Conservation (phyloP, 92 coral and sea anemone species). For the Pocillopora grandis region DNA sequence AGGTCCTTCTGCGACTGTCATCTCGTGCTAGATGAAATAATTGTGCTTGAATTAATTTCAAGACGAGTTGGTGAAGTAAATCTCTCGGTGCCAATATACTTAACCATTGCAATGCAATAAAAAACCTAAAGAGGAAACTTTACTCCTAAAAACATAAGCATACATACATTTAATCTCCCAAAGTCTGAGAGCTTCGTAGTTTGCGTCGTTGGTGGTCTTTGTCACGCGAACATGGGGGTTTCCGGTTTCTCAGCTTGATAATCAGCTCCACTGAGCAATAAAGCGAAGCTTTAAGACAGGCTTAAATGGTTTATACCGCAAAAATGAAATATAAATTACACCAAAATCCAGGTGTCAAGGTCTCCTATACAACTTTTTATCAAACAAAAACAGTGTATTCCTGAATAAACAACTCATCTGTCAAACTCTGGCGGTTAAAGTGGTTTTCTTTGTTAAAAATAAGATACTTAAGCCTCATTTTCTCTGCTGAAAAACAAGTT, state of each 20-base stretch:
- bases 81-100: no score
- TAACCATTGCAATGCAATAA: no score
- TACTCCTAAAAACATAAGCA: no score
- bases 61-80: no score
- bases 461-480: not conserved
- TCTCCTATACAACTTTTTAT: constrained; percentile 9
- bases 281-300: not conserved
- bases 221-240: not conserved
- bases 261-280: not conserved
- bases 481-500: not conserved
- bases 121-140: no score
- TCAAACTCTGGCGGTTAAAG: not conserved
- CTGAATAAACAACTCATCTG: not conserved
- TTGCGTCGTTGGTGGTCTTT: not conserved
- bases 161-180: no score
- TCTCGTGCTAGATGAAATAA: no score
- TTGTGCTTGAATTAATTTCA: no score
- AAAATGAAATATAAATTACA: not conserved
- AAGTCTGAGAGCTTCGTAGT: not conserved
- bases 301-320: not conserved
- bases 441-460: constrained; percentile 4
- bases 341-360: not conserved
- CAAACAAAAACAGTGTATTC: not conserved
- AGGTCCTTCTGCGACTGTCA: no score
- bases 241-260: not conserved